Base-by-base conservation (phyloP, 2,888 invertebrate genomes). In the Zygothrica quintamaculata region DNA sequence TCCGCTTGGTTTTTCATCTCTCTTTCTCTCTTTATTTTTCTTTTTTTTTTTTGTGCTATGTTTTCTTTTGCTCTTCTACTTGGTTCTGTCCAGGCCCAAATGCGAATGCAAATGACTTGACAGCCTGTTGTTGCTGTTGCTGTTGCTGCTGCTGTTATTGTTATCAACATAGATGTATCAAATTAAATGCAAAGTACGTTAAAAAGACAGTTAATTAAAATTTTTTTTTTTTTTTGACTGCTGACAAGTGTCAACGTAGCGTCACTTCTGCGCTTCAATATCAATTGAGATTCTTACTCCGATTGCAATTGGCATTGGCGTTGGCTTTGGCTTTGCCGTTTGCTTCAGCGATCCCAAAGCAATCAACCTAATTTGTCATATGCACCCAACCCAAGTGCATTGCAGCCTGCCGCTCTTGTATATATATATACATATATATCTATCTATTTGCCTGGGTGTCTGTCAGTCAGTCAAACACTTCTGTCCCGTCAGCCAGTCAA, bases 341-440 rank as follows among this genome's bases (percentile, higher is more conserved):
- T 74, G 42, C 18, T 22, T 22, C 18, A 22, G 18, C 18, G 77
- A 65, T 84, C 81, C 70, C 84, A 69, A 68, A 65, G 84, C 84
- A 84, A 84, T 84, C 84, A 88, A 88, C 88, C 84, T 84, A 84
- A 84, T 88, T 84, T 88, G 74, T 81, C 75, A 77, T 70, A 88
- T 86, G 84, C 87, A 84, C 46, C 58, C 46, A 33, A 12, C 43
- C 26, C 42, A 50, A 36, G 57, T 22, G 31, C 11, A 16, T 34
- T 11, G 15, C 15, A 18, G 40, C 31, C 26, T 12, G n/a, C 18
- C 3, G 9, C 3, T 8, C 43, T 13, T 16, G 5, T 22, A 18
- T 18, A 31, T 9, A 44, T 12, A 39, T 37, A 52, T 46, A 22
- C 13, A 26, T 37, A 29, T 8, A 66, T 29, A 42, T 26, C 71